Evolutionary conservation across 2,113 vertebrate genomes (phyloP), one percentile per base, ranked within the genome.

Genomic region (Pterocles burchelli): DNA sequence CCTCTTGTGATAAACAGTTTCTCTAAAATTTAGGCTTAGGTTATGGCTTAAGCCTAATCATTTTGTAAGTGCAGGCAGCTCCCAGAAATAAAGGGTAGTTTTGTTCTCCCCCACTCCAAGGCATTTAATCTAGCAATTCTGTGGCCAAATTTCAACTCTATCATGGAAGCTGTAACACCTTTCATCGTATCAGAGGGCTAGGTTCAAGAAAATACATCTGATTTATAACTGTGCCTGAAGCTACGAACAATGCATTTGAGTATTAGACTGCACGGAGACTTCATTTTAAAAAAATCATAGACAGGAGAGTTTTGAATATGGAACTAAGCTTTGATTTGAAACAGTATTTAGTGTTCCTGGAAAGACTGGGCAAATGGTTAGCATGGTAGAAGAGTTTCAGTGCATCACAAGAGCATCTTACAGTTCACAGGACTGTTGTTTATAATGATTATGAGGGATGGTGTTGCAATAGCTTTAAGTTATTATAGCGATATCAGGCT

Each of bases 391-490:
- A 65, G 80, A 54, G 52, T 46, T 76, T 66, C 73, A 90, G 90
- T 89, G 83, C 76, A 70, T 66, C 41, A 41, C 38, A 87, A 83
- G 72, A 90, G 41, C 43, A 43, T 85, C 79, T 73, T 83, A 58
- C 83, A 62, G 51, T 94, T 85, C 85, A 67, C 51, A 84, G 59
- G 45, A 90, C 57, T 85, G 62, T 68, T 51, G 58, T 91, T 93
- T 67, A 33, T 89, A 80, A 67, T 75, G 33, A 29, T 63, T 59
- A 21, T 29, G 48, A 79, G 82, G 88, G 93, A 79, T 76, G 85
- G 81, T 89, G 61, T 79, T 95, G 78, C 83, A 93, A 89, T 94
- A 96, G 95, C 94, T 96, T 97, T 96, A 95, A 85, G 54, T 96
- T 81, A 88, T 62, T 90, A 83, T 51, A 82, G 61, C 1, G 24